These are phyloP conservation scores for Ochotona curzoniae DNA, from an alignment of 2,113 vertebrate species.

Conservation along the genomic window DNA sequence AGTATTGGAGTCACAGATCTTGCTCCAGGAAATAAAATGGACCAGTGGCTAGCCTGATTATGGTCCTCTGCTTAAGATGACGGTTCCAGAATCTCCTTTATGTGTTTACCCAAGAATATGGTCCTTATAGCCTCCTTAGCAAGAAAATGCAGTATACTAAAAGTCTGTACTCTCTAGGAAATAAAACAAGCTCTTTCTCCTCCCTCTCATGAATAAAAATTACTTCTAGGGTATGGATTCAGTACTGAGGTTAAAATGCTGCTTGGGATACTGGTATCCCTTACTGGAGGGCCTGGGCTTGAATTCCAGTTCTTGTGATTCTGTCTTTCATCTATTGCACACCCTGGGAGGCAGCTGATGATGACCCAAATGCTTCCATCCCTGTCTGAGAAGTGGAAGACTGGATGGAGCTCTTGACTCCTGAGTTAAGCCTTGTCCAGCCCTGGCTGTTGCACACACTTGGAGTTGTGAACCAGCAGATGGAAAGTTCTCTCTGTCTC, in stretches of 20 bases:
- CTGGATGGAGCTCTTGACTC: no score
- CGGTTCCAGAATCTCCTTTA: background rate
- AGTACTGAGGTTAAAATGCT: no score
- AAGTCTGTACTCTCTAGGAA: background rate
- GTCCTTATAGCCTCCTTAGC: background rate
- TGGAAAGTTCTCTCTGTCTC: no score
- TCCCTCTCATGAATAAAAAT: background rate
- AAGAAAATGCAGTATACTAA: background rate
- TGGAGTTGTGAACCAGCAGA: no score
- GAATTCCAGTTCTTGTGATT: no score
- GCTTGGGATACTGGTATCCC: no score
- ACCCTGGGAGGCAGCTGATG: no score
- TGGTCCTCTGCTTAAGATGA: slow-evolving; percentile 33
- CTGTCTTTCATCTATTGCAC: no score
- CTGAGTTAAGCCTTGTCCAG: no score
- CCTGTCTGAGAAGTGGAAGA: no score
- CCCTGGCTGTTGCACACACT: no score
- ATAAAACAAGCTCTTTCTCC: background rate
- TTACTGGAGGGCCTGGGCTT: background rate
- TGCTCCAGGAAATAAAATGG: slow-evolving; percentile 58
- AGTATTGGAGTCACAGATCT: background rate
- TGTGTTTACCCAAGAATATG: background rate
- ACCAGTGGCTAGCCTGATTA: background rate
- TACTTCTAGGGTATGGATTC: background rate
- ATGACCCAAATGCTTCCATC: no score